phyloP scores from a whole-genome alignment of 2,888 invertebrate genomes.

The Nebria salina region DNA sequence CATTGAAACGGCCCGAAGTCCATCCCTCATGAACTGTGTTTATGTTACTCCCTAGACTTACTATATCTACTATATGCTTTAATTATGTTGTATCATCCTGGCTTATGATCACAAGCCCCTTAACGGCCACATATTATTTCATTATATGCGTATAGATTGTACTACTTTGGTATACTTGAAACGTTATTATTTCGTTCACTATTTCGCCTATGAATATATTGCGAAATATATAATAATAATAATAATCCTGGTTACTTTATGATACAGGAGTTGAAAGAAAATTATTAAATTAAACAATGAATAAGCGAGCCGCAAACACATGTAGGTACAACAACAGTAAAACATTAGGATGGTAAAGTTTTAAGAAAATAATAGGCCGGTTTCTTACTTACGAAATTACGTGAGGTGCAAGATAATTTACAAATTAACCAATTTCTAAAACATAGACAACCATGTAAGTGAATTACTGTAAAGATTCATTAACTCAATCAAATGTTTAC shows the following conservation, averaged over 20 bases:
- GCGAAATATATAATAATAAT: background rate
- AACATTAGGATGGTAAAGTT: background rate
- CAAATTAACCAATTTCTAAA: conserved; percentile 33
- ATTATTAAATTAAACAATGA: background rate
- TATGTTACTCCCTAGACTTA: background rate
- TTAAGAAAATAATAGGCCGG: background rate
- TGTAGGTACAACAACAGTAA: too few species aligned
- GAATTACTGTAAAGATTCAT: conserved; percentile 31
- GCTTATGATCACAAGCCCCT: conserved; percentile 23
- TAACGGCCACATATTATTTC: background rate
- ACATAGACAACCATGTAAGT: conserved; percentile 27
- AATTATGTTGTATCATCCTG: conserved; percentile 32
- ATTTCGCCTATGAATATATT: too few species aligned
- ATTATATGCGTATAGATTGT: background rate
- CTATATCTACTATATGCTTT: conserved; percentile 27
- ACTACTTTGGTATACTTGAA: background rate
- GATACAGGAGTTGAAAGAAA: background rate
- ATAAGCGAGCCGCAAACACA: background rate
- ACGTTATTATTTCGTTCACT: conserved; percentile 10
- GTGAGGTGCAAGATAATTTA: conserved; percentile 23
- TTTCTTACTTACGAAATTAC: background rate
- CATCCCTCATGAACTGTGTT: conserved; percentile 9
- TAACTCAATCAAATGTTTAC: conserved; percentile 32
- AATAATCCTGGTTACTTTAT: background rate
- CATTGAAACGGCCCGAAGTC: conserved; percentile 16